Base-by-base conservation (phyloP, 64 coral and sea anemone genomes). In the Stylophora pistillata region DNA sequence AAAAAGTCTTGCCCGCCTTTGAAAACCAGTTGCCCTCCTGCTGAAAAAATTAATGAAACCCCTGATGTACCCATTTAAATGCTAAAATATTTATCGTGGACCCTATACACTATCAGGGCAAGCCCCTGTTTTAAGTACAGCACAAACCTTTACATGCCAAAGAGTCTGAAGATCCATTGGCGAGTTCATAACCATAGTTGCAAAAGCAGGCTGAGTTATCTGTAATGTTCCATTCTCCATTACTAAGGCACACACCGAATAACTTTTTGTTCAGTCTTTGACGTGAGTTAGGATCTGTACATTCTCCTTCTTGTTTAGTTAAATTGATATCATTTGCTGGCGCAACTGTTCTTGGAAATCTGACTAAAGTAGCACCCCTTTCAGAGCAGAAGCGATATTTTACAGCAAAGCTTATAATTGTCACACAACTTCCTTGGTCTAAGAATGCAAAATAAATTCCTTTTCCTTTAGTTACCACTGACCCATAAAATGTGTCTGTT, bases 211-310 rank as follows among this genome's bases (percentile, higher is more conserved):
- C 34, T 0, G 69, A 13, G 18, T 55, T 18, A 21, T 72, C 61
- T 27, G 74, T 86, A 32, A 77, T 77, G 20, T 86, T 91, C 90
- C 90, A 91, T 25, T 77, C n/a, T 65, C 90, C 90, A 61, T 75
- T 47, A 64, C 81, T 91, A 6, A 58, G 82, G 12, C 90, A 91
- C 11, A 85, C 52, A 30, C 78, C 81, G 0, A 18, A 9, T 16
- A 86, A 16, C 13, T 13, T 65, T 0, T 18, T 31, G 55, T 83
- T 76, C 11, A 69, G 86, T 0, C 57, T 32, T 47, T 47, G 3
- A 47, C 0, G 37, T 26, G 90, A 77, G 37, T 91, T 74, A 0
- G 1, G 0, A 58, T 78, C 74, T 13, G 27, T 78, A 60, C 90
- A 91, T n/a, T 29, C 33, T 37, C 82, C 90, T 56, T 31, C 59